Conservation (phyloP, 1,140 invertebrate species). For the Bombus breviceps region DNA sequence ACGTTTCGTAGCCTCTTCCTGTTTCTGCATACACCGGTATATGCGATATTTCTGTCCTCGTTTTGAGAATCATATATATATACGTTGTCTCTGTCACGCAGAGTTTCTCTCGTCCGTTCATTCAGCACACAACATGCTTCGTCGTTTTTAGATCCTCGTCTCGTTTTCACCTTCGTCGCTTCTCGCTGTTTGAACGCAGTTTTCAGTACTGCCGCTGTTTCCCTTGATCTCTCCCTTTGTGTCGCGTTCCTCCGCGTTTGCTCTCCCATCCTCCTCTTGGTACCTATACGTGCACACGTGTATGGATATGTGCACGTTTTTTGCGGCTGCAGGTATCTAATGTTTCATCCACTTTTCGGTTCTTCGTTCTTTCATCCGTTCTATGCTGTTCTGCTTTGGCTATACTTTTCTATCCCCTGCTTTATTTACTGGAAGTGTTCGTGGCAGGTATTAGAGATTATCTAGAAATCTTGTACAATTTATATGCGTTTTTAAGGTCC, state of each 20-base stretch:
- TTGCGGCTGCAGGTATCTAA: background rate
- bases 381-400: background rate
- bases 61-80: background rate
- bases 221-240: slow-evolving; percentile 53
- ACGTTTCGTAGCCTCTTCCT: slow-evolving; percentile 17
- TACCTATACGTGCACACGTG: background rate
- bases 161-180: slow-evolving; percentile 24
- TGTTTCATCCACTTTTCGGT: background rate
- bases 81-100: background rate
- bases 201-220: slow-evolving; percentile 11
- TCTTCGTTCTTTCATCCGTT: background rate
- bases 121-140: background rate
- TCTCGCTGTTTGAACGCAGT: slow-evolving; percentile 34
- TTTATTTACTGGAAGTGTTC: background rate
- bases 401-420: background rate
- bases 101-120: slow-evolving; percentile 1
- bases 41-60: background rate
- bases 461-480: background rate
- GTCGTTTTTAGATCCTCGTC: slow-evolving; percentile 26
- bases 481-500: background rate
- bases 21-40: background rate
- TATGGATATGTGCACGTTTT: background rate
- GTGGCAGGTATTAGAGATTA: background rate
- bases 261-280: background rate
- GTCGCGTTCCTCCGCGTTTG: slow-evolving; percentile 10